A percentile compares a stretch with the other conserved stretches of the same genome.
phyloP scores from a whole-genome alignment of 2,888 invertebrate species.

The Zaprionus obscuricornis region DNA sequence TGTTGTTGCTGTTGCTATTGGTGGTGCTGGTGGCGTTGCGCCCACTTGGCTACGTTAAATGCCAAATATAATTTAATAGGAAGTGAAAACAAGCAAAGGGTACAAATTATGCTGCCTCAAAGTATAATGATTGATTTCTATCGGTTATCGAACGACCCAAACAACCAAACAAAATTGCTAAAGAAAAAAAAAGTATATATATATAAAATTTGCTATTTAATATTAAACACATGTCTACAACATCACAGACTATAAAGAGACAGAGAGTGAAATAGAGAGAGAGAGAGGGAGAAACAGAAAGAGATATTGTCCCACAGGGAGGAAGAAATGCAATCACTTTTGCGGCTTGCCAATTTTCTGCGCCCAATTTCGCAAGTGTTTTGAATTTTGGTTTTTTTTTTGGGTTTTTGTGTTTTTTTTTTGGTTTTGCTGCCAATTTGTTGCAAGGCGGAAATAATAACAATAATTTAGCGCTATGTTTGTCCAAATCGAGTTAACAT shows the following conservation, averaged over 20 bases:
- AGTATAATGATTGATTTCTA: constrained; percentile 75
- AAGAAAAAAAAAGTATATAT: not conserved
- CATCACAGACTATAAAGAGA: too few species aligned
- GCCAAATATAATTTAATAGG: constrained; percentile 78
- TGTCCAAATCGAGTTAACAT: constrained; percentile 77
- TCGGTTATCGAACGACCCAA: constrained; percentile 66
- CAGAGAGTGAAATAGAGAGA: constrained; percentile 1
- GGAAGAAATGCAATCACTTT: constrained; percentile 1
- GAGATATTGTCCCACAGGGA: not conserved
- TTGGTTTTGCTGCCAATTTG: constrained; percentile 59
- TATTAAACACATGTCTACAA: constrained; percentile 55
- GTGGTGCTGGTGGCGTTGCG: constrained; percentile 38
- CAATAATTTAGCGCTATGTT: constrained; percentile 74
- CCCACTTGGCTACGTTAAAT: constrained; percentile 68
- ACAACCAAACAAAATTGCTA: constrained; percentile 38
- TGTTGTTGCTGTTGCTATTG: constrained; percentile 2
- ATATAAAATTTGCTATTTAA: constrained; percentile 55
- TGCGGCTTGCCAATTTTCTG: constrained; percentile 50
- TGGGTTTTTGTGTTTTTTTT: constrained; percentile 31
- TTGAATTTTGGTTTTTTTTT: constrained; percentile 3
- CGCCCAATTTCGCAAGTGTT: constrained; percentile 56
- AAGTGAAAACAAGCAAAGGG: constrained; percentile 78
- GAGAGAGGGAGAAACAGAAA: too few species aligned
- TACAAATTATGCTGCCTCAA: constrained; percentile 69
- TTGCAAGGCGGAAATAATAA: constrained; percentile 67